Base-by-base conservation (phyloP, 2,888 invertebrate species). In the Papilio protenor region DNA sequence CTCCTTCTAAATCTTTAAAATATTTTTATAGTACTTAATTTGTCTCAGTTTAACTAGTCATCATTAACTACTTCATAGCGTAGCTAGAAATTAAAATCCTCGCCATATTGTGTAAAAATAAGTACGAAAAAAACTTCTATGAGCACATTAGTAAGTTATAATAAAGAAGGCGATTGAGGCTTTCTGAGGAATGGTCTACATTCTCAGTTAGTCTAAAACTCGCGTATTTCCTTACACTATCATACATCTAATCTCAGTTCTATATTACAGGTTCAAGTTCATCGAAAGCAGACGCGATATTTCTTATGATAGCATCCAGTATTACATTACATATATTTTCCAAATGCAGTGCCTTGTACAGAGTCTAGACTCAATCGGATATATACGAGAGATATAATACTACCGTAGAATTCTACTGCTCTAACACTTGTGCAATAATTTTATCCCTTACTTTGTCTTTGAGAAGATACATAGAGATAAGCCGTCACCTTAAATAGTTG, bases 301-400 rank as follows among this genome's bases (percentile, higher is more conserved):
- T 82, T 79, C 82, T 90, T 82, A 82, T 87, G 78, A 76, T 88
- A 33, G 82, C 84, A 10, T 79, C 84, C 64, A 88, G 88, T 83
- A 81, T 89, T 77, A 84, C 85, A 85, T 83, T 91, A 85, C 90
- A 92, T 85, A 89, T 91, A 87, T 90, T 93, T 86, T 92, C 89
- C 89, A 92, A 92, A 90, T 88, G 88, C 91, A 92, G 94, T 94
- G 94, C 94, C 93, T 94, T 94, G 89, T 89, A 89, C 87, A 88
- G 91, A 87, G 87, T 90, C 80, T 91, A 91, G 86, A 85, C 82
- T 80, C 80, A 81, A 79, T 77, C 77, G 77, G 80, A 77, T 74
- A 70, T 77, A 70, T 80, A 82, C 77, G 59, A 71, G 83, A 81
- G 83, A 80, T 78, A 59, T 27, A 6, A 23, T 8, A 18, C 4